phyloP scores from a whole-genome alignment of 2,888 invertebrate species.

The Brenthis daphne region DNA sequence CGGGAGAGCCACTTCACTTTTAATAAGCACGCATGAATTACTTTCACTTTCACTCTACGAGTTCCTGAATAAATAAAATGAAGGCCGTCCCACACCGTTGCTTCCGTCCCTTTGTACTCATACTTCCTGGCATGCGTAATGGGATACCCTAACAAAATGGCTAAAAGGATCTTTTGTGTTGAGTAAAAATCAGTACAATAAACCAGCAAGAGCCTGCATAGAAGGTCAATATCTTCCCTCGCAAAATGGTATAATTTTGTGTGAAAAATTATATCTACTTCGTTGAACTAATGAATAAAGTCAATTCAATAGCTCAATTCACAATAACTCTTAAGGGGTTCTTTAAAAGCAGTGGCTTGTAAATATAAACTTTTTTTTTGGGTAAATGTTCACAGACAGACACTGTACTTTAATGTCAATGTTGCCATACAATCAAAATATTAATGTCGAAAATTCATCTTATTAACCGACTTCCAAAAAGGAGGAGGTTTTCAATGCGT shows the following conservation, averaged over 20 bases:
- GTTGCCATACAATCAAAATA: too few relatives aligned
- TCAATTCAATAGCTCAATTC: constrained; percentile 14
- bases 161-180: constrained; percentile 62
- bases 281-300: constrained; percentile 14
- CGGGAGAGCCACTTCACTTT: constrained; percentile 64
- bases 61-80: constrained; percentile 76
- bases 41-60: constrained; percentile 59
- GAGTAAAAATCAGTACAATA: constrained; percentile 68
- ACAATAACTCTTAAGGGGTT: constrained; percentile 15
- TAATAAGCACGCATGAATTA: constrained; percentile 77
- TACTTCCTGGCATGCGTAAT: constrained; percentile 74
- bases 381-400: background rate
- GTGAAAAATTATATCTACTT: constrained; percentile 11
- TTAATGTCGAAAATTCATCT: too few relatives aligned
- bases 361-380: constrained; percentile 7
- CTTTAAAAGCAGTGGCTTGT: constrained; percentile 11
- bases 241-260: constrained; percentile 15
- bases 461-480: too few relatives aligned
- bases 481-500: too few relatives aligned
- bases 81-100: constrained; percentile 66
- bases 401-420: background rate
- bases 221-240: constrained; percentile 37
- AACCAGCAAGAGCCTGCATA: constrained; percentile 39
- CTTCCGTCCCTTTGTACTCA: constrained; percentile 68
- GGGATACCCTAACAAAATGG: constrained; percentile 69